Evolutionary conservation across 2,888 invertebrate genomes (phyloP).

Genomic region (Cryptus viduatorius): DNA sequence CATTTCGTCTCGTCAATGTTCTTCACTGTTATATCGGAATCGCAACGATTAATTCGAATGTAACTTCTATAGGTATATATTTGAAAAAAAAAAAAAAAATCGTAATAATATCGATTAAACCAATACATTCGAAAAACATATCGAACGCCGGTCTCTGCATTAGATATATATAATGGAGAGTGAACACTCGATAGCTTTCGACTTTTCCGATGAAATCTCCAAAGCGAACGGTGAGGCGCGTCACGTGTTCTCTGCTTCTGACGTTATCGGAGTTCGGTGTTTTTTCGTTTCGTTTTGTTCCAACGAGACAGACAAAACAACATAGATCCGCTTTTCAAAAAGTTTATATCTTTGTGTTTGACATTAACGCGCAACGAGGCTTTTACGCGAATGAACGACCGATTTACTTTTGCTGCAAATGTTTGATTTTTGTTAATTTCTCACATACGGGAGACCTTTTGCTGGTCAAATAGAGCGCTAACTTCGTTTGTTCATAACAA

Average conservation of each 20-base stretch:
- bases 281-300: constrained; percentile 33
- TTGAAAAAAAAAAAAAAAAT: not conserved
- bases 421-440: not conserved
- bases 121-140: constrained; percentile 24
- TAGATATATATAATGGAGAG: constrained; percentile 40
- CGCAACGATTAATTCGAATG: constrained; percentile 26
- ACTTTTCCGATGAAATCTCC: constrained; percentile 74
- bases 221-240: constrained; percentile 56
- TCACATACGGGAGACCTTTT: not conserved
- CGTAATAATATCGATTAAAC: not conserved
- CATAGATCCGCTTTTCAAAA: constrained; percentile 54
- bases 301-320: constrained; percentile 22
- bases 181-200: constrained; percentile 64
- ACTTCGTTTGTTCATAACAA: too few species aligned
- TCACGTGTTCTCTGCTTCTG: constrained; percentile 71
- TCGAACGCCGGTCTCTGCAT: not conserved
- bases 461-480: too few species aligned
- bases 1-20: constrained; percentile 49
- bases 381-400: constrained; percentile 16
- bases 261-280: constrained; percentile 76
- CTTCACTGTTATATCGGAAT: constrained; percentile 8
- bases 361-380: constrained; percentile 65
- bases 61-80: not conserved
- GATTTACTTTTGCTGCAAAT: constrained; percentile 7
- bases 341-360: constrained; percentile 63